Evolutionary conservation across 2,888 invertebrate species (phyloP).

Genomic region (Pandemis heparana): DNA sequence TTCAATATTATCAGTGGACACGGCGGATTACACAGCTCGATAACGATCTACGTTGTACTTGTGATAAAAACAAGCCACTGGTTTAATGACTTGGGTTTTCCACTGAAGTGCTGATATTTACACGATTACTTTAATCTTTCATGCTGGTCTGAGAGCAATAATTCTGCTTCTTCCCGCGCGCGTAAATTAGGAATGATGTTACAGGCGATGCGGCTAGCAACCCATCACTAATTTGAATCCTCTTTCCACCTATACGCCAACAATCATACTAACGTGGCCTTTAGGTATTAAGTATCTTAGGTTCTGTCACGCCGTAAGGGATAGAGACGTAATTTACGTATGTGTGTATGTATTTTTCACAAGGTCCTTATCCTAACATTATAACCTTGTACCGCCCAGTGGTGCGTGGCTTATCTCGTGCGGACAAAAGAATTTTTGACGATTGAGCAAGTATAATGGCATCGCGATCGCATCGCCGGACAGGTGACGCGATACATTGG

Average conservation of each 20-base stretch:
- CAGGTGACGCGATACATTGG: conserved; percentile 75
- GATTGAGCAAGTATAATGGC: conserved; percentile 79
- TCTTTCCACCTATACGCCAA: neutral
- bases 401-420: conserved; percentile 65
- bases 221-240: no score
- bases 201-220: no score
- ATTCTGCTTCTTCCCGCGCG: no score
- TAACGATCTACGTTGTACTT: conserved; percentile 71
- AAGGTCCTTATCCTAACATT: conserved; percentile 17
- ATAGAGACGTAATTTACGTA: neutral
- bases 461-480: conserved; percentile 69
- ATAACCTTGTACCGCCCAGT: conserved; percentile 45
- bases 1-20: conserved; percentile 77
- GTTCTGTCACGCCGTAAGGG: no score
- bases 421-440: conserved; percentile 79
- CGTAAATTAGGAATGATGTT: no score
- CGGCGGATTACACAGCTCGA: conserved; percentile 80
- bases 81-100: conserved; percentile 46
- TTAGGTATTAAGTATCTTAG: no score
- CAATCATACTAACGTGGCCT: no score
- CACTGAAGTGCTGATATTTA: conserved; percentile 28
- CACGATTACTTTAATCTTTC: conserved; percentile 7
- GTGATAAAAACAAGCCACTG: conserved; percentile 57
- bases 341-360: conserved; percentile 3
- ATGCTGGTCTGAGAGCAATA: neutral